Percentiles rank a stretch among this genome's conserved stretches.
Evolutionary conservation across 2,797 vertebrate genomes (phyloP).

Genomic region (Halcyon smyrnensis): DNA sequence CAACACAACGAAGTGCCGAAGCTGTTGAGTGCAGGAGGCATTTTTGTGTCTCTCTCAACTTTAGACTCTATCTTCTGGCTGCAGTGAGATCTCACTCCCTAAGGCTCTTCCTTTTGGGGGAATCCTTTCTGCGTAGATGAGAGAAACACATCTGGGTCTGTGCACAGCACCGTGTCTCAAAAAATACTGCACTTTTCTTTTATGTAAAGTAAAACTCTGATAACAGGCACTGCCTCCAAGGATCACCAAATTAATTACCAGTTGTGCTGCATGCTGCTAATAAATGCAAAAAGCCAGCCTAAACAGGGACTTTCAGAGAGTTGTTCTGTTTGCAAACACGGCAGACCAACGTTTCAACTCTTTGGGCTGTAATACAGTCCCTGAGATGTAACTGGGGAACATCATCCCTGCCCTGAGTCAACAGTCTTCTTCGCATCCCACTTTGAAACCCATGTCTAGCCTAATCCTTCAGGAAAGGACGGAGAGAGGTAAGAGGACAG

Average conservation of each 20-base stretch:
- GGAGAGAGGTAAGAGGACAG: neutral
- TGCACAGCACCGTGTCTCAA: neutral
- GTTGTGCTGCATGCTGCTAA: neutral
- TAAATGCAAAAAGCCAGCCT: neutral
- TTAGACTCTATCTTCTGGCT: neutral
- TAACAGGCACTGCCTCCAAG: neutral
- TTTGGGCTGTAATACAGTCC: neutral
- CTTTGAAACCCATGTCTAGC: neutral
- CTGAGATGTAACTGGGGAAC: neutral
- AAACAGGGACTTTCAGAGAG: neutral
- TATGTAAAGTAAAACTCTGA: neutral
- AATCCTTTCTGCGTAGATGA: neutral
- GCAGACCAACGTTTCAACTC: neutral
- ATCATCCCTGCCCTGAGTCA: neutral
- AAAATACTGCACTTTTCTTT: neutral
- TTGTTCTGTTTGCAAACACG: neutral
- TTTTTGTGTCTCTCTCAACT: neutral
- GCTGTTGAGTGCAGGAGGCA: neutral
- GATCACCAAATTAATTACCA: neutral
- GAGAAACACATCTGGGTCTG: neutral
- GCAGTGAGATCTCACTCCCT: neutral
- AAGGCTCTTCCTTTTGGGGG: neutral
- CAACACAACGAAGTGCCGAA: neutral
- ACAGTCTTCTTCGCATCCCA: neutral
- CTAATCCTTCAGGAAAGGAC: neutral